These are phyloP conservation scores for Picus viridis DNA, from an alignment of 2,797 vertebrate species.

Conservation along the genomic window DNA sequence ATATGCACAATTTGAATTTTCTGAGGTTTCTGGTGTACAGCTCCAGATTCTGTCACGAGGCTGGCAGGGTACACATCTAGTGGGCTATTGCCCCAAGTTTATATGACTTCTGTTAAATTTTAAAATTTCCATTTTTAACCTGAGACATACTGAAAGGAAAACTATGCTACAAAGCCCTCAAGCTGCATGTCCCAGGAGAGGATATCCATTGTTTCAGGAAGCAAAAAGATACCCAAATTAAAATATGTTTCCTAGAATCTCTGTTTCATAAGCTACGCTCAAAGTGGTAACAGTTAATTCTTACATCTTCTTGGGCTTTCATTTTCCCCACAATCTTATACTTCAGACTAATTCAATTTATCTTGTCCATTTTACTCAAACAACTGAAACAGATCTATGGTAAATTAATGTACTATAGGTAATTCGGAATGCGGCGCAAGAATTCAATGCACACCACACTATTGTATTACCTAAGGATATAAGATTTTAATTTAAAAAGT, in stretches of 20 bases:
- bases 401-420: slow-evolving; percentile 77
- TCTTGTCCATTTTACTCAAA: slow-evolving; percentile 76
- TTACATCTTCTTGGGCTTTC: slow-evolving; percentile 60
- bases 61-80: background rate
- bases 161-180: background rate
- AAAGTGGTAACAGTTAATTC: slow-evolving; percentile 56
- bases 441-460: slow-evolving; percentile 65
- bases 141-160: background rate
- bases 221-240: slow-evolving; percentile 42
- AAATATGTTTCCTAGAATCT: slow-evolving; percentile 9
- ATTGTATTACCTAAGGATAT: slow-evolving; percentile 74
- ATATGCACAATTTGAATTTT: background rate
- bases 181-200: background rate
- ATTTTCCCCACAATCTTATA: slow-evolving; percentile 61
- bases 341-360: slow-evolving; percentile 79
- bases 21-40: background rate
- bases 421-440: slow-evolving; percentile 75
- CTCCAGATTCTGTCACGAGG: background rate
- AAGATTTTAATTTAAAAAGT: slow-evolving; percentile 81
- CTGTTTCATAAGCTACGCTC: slow-evolving; percentile 19
- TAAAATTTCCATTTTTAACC: background rate
- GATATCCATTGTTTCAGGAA: background rate
- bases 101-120: background rate
- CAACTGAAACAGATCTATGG: slow-evolving; percentile 73
- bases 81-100: background rate